Percentiles rank a stretch among this genome's conserved stretches.
Conservation (phyloP, 2,113 vertebrate species). For the Tringa solitaria region DNA sequence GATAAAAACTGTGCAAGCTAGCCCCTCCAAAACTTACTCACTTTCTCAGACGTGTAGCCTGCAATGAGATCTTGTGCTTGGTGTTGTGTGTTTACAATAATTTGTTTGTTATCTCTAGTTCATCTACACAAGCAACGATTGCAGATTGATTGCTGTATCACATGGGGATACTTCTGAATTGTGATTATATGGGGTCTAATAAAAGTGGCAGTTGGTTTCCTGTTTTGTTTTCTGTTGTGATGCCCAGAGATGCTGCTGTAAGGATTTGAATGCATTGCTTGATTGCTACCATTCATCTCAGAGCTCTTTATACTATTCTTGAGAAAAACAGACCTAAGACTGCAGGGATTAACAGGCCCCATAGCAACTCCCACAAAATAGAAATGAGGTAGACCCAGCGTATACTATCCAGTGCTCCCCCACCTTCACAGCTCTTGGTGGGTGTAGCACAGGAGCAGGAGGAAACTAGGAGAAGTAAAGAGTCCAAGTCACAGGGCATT, state of each 20-base stretch:
- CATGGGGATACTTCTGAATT: not conserved
- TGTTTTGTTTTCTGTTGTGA: not conserved
- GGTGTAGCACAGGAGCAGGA: not conserved
- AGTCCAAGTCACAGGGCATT: not conserved
- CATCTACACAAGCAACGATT: not conserved
- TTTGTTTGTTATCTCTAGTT: not conserved
- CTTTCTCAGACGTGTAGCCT: not conserved
- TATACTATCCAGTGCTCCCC: not conserved
- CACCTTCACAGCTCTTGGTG: not conserved
- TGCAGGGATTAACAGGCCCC: not conserved
- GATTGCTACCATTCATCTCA: not conserved
- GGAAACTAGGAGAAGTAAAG: not conserved
- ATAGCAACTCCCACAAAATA: not conserved
- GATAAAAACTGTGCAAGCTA: not conserved
- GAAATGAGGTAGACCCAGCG: not conserved
- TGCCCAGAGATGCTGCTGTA: not conserved
- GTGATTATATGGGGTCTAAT: not conserved
- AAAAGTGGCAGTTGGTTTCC: not conserved
- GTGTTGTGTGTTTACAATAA: not conserved
- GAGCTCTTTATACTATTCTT: not conserved
- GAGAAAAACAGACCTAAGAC: not conserved
- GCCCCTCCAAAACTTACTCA: not conserved
- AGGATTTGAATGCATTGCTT: not conserved
- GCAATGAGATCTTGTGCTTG: not conserved
- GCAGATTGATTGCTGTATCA: not conserved